Conservation (phyloP, 2,113 vertebrate species). For the Psilopsiagon aurifrons region DNA sequence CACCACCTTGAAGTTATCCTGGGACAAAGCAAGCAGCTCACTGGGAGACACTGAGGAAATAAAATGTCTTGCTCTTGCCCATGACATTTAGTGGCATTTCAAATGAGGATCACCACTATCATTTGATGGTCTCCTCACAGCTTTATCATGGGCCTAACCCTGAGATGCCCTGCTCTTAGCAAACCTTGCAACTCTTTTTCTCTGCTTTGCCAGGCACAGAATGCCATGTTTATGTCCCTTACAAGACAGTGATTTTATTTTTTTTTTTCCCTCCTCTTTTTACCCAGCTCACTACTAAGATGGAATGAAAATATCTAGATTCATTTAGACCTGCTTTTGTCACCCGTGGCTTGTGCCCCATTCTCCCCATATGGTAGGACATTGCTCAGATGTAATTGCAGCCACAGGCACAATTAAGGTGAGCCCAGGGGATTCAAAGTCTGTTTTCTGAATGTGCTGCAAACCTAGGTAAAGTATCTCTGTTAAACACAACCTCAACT, state of each 20-base stretch:
- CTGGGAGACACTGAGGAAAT: not conserved
- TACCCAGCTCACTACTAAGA: not conserved
- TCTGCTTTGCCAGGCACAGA: not conserved
- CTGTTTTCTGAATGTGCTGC: not conserved
- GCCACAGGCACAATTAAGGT: not conserved
- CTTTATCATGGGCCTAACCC: not conserved
- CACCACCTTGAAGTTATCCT: not conserved
- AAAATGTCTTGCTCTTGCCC: not conserved
- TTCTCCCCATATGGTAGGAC: not conserved
- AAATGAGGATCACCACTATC: not conserved
- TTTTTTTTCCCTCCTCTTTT: not conserved
- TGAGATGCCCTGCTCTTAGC: not conserved
- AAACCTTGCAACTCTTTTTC: not conserved
- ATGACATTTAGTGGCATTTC: not conserved
- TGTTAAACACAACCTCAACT: not conserved
- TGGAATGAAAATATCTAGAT: conserved; percentile 17
- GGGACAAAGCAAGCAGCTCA: not conserved
- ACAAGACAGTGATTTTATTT: not conserved
- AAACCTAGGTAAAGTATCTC: not conserved
- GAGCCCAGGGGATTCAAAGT: not conserved
- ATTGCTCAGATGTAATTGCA: not conserved
- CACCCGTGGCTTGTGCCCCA: not conserved
- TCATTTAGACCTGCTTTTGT: not conserved
- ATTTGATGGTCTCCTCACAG: not conserved
- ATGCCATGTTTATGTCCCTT: not conserved